Evolutionary conservation across 2,113 vertebrate genomes (phyloP).

Genomic region (Corythornis cristatus): DNA sequence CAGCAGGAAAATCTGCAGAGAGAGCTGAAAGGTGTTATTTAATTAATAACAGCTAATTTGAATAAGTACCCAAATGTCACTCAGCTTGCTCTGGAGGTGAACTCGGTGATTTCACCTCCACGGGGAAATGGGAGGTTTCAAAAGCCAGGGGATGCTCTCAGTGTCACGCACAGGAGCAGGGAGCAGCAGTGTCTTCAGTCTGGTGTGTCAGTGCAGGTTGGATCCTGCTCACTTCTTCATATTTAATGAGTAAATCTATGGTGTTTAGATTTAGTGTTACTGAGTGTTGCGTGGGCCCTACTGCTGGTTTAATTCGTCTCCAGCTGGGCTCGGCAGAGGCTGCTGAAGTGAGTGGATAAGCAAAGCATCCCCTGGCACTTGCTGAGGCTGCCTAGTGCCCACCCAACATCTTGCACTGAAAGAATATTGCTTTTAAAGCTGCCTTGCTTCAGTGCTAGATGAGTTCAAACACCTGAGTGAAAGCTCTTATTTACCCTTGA

Average conservation of each 20-base stretch:
- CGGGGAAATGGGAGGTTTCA: background rate
- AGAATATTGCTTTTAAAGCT: background rate
- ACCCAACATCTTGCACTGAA: background rate
- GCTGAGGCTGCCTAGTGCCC: background rate
- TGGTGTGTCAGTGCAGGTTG: background rate
- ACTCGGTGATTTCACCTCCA: background rate
- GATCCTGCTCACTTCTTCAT: background rate
- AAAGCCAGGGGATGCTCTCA: fast-evolving
- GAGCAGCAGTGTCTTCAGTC: background rate
- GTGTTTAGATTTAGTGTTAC: background rate
- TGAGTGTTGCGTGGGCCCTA: background rate
- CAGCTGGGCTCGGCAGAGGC: background rate
- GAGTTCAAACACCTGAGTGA: background rate
- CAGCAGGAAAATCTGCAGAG: background rate
- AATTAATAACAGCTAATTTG: slow-evolving; percentile 48
- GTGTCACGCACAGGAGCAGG: background rate
- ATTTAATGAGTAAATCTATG: background rate
- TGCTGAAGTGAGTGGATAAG: background rate
- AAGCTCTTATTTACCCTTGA: background rate
- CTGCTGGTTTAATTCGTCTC: background rate
- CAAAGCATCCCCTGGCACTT: no score
- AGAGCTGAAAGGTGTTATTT: slow-evolving; percentile 41
- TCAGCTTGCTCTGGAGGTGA: background rate
- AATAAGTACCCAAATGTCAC: background rate
- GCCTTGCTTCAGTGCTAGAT: background rate